These are phyloP conservation scores for Lacanobia wlatinum DNA, from an alignment of 2,888 invertebrate species.

Conservation along the genomic window DNA sequence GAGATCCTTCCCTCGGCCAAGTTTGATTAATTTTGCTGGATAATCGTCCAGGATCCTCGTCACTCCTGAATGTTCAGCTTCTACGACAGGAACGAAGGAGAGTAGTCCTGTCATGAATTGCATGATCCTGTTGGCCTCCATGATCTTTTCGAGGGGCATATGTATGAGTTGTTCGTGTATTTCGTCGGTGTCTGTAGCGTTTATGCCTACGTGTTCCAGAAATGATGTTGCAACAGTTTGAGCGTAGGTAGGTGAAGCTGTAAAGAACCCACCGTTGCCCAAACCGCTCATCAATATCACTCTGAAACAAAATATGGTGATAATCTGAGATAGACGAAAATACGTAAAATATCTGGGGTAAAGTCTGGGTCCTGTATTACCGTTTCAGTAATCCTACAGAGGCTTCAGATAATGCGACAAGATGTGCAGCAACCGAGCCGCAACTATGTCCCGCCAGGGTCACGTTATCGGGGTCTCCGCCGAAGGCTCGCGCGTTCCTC, in stretches of 20 bases:
- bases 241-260: conserved; percentile 63
- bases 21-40: conserved; percentile 65
- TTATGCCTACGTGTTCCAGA: conserved; percentile 75
- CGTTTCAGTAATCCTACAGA: conserved; percentile 67
- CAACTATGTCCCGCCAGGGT: conserved; percentile 70
- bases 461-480: conserved; percentile 68
- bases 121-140: conserved; percentile 62
- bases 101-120: conserved; percentile 54
- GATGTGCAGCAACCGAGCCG: conserved; percentile 65
- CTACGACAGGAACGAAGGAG: conserved; percentile 68
- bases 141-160: conserved; percentile 70
- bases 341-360: background rate
- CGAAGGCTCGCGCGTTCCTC: conserved; percentile 67
- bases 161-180: conserved; percentile 64
- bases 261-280: conserved; percentile 57
- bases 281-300: conserved; percentile 64
- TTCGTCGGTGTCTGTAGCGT: conserved; percentile 61
- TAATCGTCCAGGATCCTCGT: conserved; percentile 67
- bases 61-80: conserved; percentile 56
- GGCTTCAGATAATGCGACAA: conserved; percentile 64
- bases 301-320: conserved; percentile 52
- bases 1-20: conserved; percentile 65
- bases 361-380: conserved; percentile 37
- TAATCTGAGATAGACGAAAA: background rate
- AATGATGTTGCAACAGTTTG: conserved; percentile 40